Conservation (phyloP, 2,888 invertebrate species). For the Trachelus troglodyta region DNA sequence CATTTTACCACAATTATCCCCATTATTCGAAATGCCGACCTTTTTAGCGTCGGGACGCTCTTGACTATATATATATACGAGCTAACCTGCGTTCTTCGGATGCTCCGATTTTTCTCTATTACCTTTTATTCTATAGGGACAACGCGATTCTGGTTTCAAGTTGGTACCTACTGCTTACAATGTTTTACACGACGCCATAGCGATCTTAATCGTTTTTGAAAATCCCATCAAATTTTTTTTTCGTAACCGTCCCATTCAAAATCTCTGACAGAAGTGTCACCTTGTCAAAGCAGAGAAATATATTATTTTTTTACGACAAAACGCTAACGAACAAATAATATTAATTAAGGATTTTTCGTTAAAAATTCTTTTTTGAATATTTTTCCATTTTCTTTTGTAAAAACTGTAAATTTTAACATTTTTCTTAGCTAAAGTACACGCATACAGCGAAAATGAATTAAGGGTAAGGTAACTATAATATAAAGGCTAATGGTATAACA, state of each 20-base stretch:
- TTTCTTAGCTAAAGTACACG: no score
- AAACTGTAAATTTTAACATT: no score
- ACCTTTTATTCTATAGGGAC: neutral
- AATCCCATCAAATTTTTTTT: neutral
- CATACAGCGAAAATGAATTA: no score
- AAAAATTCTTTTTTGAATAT: no score
- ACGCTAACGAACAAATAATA: neutral
- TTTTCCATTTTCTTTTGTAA: no score
- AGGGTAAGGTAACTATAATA: neutral
- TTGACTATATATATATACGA: neutral
- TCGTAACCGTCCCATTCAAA: neutral
- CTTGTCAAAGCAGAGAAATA: neutral
- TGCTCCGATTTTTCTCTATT: neutral
- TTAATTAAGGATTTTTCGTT: neutral
- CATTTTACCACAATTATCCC: conserved; percentile 65
- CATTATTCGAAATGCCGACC: conserved; percentile 51
- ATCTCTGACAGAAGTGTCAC: neutral
- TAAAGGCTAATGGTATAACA: neutral
- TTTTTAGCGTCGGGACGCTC: conserved; percentile 44
- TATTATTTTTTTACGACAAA: no score
- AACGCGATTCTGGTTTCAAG: neutral
- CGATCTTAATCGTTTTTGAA: neutral
- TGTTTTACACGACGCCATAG: neutral
- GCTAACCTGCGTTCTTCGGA: neutral
- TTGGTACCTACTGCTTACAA: neutral